Evolutionary conservation across 35 echinoderm and acorn worm genomes (phyloP).

Genomic region (Acanthaster planci): DNA sequence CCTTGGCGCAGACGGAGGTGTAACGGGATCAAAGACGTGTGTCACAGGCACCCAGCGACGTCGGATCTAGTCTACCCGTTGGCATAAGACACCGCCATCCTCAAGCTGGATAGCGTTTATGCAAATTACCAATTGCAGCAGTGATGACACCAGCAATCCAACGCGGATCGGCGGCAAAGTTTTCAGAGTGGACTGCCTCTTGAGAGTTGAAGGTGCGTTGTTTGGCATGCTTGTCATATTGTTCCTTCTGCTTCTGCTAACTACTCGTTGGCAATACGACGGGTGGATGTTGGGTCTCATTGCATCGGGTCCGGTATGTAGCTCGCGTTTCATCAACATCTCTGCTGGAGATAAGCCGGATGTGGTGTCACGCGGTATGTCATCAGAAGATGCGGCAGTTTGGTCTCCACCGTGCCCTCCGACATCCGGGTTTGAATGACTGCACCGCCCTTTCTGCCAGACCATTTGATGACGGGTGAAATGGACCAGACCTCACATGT

Average conservation of each 20-base stretch:
- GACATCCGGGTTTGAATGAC: slow-evolving; percentile 41
- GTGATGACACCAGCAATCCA: slow-evolving; percentile 43
- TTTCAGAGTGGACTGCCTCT: slow-evolving; percentile 36
- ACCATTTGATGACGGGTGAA: slow-evolving; percentile 66
- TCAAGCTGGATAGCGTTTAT: background rate
- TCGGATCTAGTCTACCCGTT: slow-evolving; percentile 15
- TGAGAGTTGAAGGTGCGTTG: slow-evolving; percentile 33
- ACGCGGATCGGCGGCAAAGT: slow-evolving; percentile 5
- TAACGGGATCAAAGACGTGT: background rate
- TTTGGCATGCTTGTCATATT: slow-evolving; percentile 28
- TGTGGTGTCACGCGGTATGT: slow-evolving; percentile 56
- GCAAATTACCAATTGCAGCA: slow-evolving; percentile 12
- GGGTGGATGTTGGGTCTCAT: slow-evolving; percentile 34
- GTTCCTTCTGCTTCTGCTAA: slow-evolving; percentile 12
- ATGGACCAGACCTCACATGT: slow-evolving; percentile 37
- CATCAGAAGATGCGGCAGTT: slow-evolving; percentile 53
- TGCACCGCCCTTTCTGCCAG: slow-evolving; percentile 63
- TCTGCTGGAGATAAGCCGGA: slow-evolving; percentile 36
- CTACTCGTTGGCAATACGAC: slow-evolving; percentile 28
- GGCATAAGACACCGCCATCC: background rate
- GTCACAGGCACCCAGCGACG: background rate
- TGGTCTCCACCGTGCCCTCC: slow-evolving; percentile 53
- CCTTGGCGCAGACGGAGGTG: background rate
- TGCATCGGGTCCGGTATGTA: slow-evolving; percentile 16
- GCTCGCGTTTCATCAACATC: slow-evolving; percentile 43